phyloP scores from a whole-genome alignment of 1,140 invertebrate genomes.

The Sesamia nonagrioides region DNA sequence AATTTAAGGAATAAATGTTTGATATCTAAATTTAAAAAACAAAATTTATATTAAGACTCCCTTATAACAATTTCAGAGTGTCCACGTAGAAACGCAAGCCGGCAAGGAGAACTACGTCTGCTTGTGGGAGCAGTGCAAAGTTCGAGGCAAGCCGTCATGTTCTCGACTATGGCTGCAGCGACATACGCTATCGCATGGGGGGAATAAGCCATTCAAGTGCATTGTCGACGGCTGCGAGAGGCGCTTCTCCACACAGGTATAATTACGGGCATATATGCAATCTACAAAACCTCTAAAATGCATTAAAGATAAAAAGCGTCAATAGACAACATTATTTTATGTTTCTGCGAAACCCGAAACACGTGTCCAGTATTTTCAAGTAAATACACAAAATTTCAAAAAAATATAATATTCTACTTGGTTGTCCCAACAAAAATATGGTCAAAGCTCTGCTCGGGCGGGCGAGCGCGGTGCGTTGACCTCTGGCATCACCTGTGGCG shows the following conservation, averaged over 20 bases:
- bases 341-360: too few relatives aligned
- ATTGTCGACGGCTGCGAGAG: conserved; percentile 97
- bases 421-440: too few relatives aligned
- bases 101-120: conserved; percentile 95
- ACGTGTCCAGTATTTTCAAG: too few relatives aligned
- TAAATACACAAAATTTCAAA: too few relatives aligned
- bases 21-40: too few relatives aligned
- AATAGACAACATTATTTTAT: too few relatives aligned
- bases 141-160: conserved; percentile 96
- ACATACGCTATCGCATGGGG: conserved; percentile 96
- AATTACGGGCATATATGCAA: conserved; percentile 73
- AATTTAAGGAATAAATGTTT: too few relatives aligned
- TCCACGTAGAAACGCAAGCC: conserved; percentile 95
- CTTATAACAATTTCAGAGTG: conserved; percentile 87
- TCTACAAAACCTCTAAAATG: not conserved
- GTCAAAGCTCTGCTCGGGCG: too few relatives aligned
- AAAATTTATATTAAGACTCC: too few relatives aligned
- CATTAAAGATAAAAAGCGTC: conserved; percentile 6
- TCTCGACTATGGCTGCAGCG: conserved; percentile 97
- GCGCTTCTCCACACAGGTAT: conserved; percentile 96
- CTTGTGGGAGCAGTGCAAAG: conserved; percentile 97
- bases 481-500: too few relatives aligned
- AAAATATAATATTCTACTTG: too few relatives aligned
- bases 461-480: too few relatives aligned
- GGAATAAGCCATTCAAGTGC: conserved; percentile 98